Evolutionary conservation across 2,888 invertebrate species (phyloP), one percentile per base, ranked within the genome.

Genomic region (Pyrrhosoma nymphula): DNA sequence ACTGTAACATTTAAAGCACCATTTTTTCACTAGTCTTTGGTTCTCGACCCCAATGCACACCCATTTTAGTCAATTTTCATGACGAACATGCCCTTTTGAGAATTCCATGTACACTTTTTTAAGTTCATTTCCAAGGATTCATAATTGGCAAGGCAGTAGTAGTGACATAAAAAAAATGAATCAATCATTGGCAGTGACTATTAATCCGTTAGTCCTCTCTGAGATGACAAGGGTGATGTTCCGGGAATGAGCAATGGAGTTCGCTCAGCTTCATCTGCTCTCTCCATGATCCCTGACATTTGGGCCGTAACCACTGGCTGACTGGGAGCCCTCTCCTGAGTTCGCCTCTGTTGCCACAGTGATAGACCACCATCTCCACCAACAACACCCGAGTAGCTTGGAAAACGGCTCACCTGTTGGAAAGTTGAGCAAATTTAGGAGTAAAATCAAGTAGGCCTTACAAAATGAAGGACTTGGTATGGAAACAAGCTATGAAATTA

Each of bases 351-450:
- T n/a, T n/a, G 91, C 93, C 93, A 93, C n/a, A 75, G 14, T 3
- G 93, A 47, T n/a, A 47, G 14, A 47, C 69, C 69, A 47, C 39
- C 93, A 39, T 95, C 95, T 14, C 88, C 56, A 56, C 88, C 90
- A 14, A 60, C 63, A 88, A 90, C 89, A n/a, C 88, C 88, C 23
- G 56, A 69, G 75, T 97, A 97, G 95, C 97, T 97, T 95, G 96
- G 69, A 18, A 47, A 96, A 95, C 96, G 96, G 95, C 96, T 96
- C 96, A 97, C 96, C 97, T 97, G 95, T 56, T 63, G 95, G 95
- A 95, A 95, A 30, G 18, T 23, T 26, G 20, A 26, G 20, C 60
- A 91, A 18, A 69, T 69, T 69, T 1, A 90, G 69, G 69, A 69
- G 3, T 69, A n/a, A 69, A n/a, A 69, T 69, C 6, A n/a, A 69